Base-by-base conservation (phyloP, 1,140 invertebrate genomes). In the Drosophila watanabei region DNA sequence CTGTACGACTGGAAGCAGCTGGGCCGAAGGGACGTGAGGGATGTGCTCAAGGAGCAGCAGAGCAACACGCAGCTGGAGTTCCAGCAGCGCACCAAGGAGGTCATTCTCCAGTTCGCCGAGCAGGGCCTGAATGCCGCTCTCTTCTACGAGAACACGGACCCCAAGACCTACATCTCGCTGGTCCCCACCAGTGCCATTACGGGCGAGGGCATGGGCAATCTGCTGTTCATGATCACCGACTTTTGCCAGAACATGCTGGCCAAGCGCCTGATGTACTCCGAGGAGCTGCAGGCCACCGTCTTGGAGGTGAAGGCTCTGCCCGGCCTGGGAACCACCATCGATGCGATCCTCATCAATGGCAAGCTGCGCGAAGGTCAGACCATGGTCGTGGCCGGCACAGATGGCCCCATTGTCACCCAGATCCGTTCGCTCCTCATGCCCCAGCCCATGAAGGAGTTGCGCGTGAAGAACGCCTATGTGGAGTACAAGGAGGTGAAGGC, bases 241-340 rank as follows among this genome's bases (percentile, higher is more conserved):
- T 96, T 97, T 28, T 98, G 97, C 75, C 99, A 99, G 93, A 97
- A 95, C 24, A 96, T 97, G 92, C 94, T 99, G 83, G 96, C 98
- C 33, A 98, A 99, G 93, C 94, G 98, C 79, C 94, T 99, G 1
- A 96, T 98, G 94, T 99, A 97, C 94, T 97, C 97, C 7, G 97
- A 99, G 76, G 98, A 99, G 91, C 94, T 99, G 43, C 97, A 99
- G 92, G 98, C 98, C 20, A 99, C 98, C 11, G 98, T 99, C n/a
- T 95, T 99, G 86, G 99, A 99, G 95, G 99, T 99, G 6, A 99
- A 99, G 95, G 98, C 98, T 2, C 97, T 99, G 83, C 96, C 98
- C 41, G 99, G 99, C 51, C 94, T 99, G 65, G 99, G 99, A 30
- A 99, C 99, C 62, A 99, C 99, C 7, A 99, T 99, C 90, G 99